Evolutionary conservation across 1,140 invertebrate genomes (phyloP).

Genomic region (Melitaea cinxia): DNA sequence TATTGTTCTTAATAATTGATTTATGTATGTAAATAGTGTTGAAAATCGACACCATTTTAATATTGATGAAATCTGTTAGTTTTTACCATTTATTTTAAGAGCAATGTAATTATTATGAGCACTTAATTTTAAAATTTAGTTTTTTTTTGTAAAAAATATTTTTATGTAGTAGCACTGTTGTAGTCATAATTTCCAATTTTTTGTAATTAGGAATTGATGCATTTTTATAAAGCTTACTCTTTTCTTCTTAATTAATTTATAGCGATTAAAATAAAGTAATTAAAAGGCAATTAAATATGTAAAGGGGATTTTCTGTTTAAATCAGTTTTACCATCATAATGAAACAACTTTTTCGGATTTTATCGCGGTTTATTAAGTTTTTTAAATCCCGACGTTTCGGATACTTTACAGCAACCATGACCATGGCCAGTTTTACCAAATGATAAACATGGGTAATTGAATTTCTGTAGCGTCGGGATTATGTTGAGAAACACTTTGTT

Average conservation of each 20-base stretch:
- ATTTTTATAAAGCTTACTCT: neutral
- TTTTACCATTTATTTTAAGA: constrained; percentile 2
- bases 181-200: neutral
- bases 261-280: neutral
- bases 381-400: too few species aligned
- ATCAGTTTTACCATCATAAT: neutral
- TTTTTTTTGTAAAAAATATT: neutral
- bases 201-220: neutral
- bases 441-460: too few species aligned
- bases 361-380: too few species aligned
- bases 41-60: too few species aligned
- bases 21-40: neutral
- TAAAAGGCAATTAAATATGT: neutral
- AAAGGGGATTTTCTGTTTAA: constrained; percentile 8
- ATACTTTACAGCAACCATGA: too few species aligned
- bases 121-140: constrained; percentile 8
- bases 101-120: constrained; percentile 15
- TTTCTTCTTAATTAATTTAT: neutral
- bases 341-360: too few species aligned
- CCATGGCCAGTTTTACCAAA: too few species aligned
- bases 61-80: neutral
- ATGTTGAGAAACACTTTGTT: too few species aligned
- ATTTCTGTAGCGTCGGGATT: too few species aligned
- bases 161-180: neutral
- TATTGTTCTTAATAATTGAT: neutral